Conservation (phyloP, 2,113 vertebrate genomes). For the Amazona guildingii region DNA sequence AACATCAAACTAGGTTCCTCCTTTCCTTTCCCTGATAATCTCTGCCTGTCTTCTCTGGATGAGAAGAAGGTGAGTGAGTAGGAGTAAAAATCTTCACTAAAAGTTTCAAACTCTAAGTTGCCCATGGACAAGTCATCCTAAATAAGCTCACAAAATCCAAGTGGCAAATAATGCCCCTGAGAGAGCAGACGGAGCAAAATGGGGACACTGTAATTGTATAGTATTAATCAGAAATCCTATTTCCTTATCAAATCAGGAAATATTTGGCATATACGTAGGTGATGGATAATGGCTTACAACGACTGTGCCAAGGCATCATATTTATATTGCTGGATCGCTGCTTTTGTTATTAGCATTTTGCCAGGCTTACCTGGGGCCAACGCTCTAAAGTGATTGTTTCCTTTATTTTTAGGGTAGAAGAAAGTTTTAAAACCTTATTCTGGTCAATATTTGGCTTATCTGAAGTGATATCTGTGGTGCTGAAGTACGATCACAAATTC, state of each 20-base stretch:
- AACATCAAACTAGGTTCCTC: background rate
- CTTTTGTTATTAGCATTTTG: background rate
- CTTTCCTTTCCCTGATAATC: background rate
- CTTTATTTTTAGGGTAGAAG: conserved; percentile 88
- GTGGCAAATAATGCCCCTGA: background rate
- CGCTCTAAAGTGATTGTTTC: background rate
- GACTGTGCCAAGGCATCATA: background rate
- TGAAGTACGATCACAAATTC: conserved; percentile 98
- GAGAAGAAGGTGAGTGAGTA: background rate
- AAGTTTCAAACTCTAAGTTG: background rate
- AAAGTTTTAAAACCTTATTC: conserved; percentile 98
- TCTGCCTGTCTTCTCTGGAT: background rate
- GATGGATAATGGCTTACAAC: background rate
- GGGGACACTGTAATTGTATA: background rate
- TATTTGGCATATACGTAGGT: background rate
- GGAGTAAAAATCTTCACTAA: background rate
- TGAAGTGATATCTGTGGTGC: conserved; percentile 96
- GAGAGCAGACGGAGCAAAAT: conserved; percentile 1
- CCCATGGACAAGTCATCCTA: background rate
- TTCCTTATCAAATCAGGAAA: background rate
- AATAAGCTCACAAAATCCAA: background rate
- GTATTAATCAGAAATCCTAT: background rate
- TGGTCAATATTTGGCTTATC: conserved; percentile 98
- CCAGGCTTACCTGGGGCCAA: background rate
- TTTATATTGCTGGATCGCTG: background rate